phyloP scores from a whole-genome alignment of 2,797 vertebrate species.

The Xenops minutus region DNA sequence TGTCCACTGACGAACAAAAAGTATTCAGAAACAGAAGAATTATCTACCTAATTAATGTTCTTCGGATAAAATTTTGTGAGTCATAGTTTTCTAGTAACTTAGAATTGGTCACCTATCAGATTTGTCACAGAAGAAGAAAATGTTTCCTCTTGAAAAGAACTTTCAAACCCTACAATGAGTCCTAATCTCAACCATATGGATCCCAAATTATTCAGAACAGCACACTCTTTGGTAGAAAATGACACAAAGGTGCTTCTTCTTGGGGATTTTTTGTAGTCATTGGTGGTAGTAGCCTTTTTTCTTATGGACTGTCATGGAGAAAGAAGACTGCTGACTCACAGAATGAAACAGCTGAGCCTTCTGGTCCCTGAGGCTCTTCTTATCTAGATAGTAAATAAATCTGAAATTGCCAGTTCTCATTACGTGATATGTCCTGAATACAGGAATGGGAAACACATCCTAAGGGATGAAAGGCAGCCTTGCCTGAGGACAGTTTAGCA shows the following conservation, averaged over 20 bases:
- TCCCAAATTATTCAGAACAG: not conserved
- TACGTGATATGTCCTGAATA: not conserved
- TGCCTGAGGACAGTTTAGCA: not conserved
- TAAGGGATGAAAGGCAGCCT: not conserved
- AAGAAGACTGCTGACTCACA: not conserved
- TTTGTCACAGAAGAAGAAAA: not conserved
- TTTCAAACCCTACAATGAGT: not conserved
- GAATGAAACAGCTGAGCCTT: not conserved
- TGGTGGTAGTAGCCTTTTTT: not conserved
- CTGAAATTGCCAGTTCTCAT: not conserved
- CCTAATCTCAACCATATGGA: not conserved
- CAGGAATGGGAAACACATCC: not conserved
- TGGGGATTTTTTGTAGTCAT: accelerated
- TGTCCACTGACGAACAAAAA: not conserved
- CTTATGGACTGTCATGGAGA: not conserved
- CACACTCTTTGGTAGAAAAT: not conserved
- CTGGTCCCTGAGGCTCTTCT: not conserved
- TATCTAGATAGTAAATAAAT: not conserved
- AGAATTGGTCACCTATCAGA: not conserved
- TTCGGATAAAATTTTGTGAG: not conserved
- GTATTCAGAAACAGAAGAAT: not conserved
- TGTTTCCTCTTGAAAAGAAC: not conserved
- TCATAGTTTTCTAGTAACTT: not conserved
- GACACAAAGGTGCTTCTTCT: not conserved
- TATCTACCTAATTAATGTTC: not conserved